Evolutionary conservation across 2,113 vertebrate species (phyloP).

Genomic region (Strix uralensis): DNA sequence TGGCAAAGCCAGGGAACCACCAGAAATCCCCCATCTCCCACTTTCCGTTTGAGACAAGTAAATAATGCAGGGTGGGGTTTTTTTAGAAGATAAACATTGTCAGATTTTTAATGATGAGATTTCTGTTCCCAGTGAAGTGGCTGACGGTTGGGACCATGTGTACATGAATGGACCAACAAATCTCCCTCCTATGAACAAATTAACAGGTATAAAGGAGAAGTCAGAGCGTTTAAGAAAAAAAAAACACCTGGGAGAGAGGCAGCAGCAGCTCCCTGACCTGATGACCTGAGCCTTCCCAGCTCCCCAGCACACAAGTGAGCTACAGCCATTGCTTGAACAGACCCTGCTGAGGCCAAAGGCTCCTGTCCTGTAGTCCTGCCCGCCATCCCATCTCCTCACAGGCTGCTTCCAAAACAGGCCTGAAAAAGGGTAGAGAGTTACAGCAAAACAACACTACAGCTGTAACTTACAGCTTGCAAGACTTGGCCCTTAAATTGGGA

Average conservation of each 20-base stretch:
- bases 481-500: background rate
- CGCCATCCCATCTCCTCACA: background rate
- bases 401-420: background rate
- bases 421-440: background rate
- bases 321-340: background rate
- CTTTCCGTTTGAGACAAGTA: background rate
- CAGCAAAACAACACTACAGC: background rate
- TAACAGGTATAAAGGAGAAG: background rate
- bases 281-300: background rate
- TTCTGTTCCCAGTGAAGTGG: background rate
- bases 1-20: background rate
- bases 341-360: background rate
- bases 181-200: background rate
- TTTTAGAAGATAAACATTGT: background rate
- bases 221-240: background rate
- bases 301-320: background rate
- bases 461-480: background rate
- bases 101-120: background rate
- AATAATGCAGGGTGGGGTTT: background rate
- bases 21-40: background rate
- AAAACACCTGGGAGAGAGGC: background rate
- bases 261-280: background rate
- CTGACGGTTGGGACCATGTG: background rate
- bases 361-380: background rate
- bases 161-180: background rate